Evolutionary conservation across 2,888 invertebrate species (phyloP), one percentile per base, ranked within the genome.

Genomic region (Aspidapion aeneum): DNA sequence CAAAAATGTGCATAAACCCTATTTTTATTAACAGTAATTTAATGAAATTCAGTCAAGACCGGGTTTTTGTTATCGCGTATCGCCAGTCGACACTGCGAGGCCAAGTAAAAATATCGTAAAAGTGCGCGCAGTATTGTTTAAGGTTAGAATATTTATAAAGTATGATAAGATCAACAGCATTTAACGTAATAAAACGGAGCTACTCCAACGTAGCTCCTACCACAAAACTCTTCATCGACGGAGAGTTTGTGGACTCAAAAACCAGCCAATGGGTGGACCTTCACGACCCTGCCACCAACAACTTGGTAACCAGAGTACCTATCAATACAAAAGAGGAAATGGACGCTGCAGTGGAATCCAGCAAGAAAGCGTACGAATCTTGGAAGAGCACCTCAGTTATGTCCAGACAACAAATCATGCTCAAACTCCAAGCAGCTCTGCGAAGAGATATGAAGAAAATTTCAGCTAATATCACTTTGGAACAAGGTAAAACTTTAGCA

Each of bases 401-500:
- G 69, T 91, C 94, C 7, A 72, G 99, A 52, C 98, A 98, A 78
- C 96, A 96, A 79, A 63, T 80, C 18, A 81, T 81, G 80, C 78
- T 77, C 70, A 87, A 89, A 79, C 84, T 89, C 70, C 96, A 96
- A 75, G 89, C 91, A 22, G 84, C 96, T 35, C 89, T 98, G 73
- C 89, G 93, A 76, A 86, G 90, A 58, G 95, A 98, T 77, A 90
- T 95, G 85, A 89, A 91, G 81, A 90, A 91, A 77, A 79, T 99
- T 70, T 97, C 98, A 0, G 89, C 90, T 68, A 94, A 90, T 78
- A 93, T 99, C 66, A 98, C 98, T 1, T 82, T 86, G 71, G 99
- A 99, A 78, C 98, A 99, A 81, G 99, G 99, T 61, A 99, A 99
- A 80, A 99, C 99, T 0, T 82, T 95, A 68, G 88, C 90, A 12